phyloP scores from a whole-genome alignment of 2,113 vertebrate species.

The Siniperca knerii region DNA sequence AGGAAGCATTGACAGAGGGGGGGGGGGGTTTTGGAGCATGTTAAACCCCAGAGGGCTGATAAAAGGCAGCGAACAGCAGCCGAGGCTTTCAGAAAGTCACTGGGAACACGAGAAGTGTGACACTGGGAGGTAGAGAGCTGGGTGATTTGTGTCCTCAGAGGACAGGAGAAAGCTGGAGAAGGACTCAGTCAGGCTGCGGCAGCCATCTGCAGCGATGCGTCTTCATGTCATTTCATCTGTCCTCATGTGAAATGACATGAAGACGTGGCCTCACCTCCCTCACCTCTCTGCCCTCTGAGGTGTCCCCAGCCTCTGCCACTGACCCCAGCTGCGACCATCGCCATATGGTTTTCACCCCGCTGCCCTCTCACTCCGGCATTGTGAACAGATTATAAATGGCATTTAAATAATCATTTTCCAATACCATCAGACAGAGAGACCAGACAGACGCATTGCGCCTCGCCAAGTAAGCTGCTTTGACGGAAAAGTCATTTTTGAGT shows the following conservation, averaged over 20 bases:
- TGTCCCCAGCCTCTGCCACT: slow-evolving; percentile 38
- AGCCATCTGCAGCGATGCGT: slow-evolving; percentile 62
- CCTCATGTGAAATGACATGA: background rate
- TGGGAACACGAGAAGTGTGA: slow-evolving; percentile 45
- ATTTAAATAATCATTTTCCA: slow-evolving; percentile 69
- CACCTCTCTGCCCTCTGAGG: slow-evolving; percentile 48
- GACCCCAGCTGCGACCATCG: slow-evolving; percentile 26
- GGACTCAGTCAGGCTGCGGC: slow-evolving; percentile 20
- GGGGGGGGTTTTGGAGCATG: background rate
- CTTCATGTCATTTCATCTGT: slow-evolving; percentile 11
- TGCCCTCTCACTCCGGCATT: slow-evolving; percentile 22
- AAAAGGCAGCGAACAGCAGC: slow-evolving; percentile 57
- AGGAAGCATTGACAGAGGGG: slow-evolving; percentile 21
- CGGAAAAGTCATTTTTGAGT: slow-evolving; percentile 51
- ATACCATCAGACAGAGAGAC: slow-evolving; percentile 25
- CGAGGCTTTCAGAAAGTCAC: slow-evolving; percentile 56
- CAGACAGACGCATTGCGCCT: slow-evolving; percentile 27
- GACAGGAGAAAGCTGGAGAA: slow-evolving; percentile 32
- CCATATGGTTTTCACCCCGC: slow-evolving; percentile 43
- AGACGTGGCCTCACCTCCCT: slow-evolving; percentile 29
- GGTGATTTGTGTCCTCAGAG: slow-evolving; percentile 72
- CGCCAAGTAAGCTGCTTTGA: slow-evolving; percentile 51
- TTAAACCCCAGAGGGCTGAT: slow-evolving; percentile 60
- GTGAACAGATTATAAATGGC: slow-evolving; percentile 58
- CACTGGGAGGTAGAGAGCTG: slow-evolving; percentile 47